Percentiles rank a stretch among this genome's conserved stretches.
phyloP scores from a whole-genome alignment of 2,113 vertebrate genomes.

The Raja brachyura region DNA sequence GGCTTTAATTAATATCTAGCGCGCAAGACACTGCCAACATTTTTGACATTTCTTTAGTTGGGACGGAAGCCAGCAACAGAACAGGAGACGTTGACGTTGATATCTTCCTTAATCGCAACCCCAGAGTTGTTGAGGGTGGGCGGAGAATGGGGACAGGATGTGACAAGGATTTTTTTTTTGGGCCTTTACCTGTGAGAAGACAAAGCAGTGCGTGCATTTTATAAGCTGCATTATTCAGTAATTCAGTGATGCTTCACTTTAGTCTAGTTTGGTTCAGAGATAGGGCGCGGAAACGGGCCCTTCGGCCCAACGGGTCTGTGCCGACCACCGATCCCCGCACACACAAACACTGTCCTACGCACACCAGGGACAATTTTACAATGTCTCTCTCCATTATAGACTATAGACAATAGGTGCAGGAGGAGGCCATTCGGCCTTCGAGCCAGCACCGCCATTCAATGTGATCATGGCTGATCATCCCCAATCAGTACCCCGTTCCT shows the following conservation, averaged over 20 bases:
- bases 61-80: neutral
- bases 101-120: neutral
- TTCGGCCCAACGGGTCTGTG: no score
- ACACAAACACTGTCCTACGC: no score
- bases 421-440: no score
- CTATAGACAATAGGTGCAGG: no score
- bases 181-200: neutral
- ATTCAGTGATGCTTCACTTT: neutral
- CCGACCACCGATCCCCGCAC: no score
- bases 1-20: neutral
- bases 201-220: neutral
- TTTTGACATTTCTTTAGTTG: neutral
- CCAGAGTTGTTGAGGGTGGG: neutral
- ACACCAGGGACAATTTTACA: no score
- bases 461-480: no score
- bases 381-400: no score
- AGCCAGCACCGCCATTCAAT: no score
- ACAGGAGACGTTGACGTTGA: neutral
- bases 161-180: neutral
- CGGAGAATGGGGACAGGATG: neutral
- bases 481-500: no score
- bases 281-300: no score
- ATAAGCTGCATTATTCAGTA: neutral
- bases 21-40: neutral
- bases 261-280: no score